Conservation (phyloP, 2,113 vertebrate genomes). For the Meleagris gallopavo region DNA sequence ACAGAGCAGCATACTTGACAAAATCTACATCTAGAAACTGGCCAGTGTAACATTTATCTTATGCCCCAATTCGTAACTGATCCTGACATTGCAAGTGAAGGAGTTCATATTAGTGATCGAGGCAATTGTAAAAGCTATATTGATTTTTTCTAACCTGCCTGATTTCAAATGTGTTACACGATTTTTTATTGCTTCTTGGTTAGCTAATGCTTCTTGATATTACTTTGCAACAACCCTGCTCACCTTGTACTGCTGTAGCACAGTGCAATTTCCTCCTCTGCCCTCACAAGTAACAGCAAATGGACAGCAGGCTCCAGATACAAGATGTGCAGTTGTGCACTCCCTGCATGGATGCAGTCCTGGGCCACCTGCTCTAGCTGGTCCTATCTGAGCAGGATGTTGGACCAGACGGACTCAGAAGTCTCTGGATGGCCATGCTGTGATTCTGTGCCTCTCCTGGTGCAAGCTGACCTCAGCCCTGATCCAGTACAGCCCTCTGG, state of each 20-base stretch:
- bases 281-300: rapidly evolving
- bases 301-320: background rate
- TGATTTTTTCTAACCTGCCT: background rate
- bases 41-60: background rate
- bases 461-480: background rate
- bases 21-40: background rate
- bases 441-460: background rate
- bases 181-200: background rate
- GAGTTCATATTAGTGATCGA: background rate
- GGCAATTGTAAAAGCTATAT: background rate
- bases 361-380: background rate
- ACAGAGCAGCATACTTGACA: background rate
- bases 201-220: background rate
- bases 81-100: background rate
- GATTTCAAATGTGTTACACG: background rate
- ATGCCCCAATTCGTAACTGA: background rate
- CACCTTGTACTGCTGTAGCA: background rate
- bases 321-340: background rate
- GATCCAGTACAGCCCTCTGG: background rate
- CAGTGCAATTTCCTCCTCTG: background rate
- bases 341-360: background rate
- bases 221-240: background rate
- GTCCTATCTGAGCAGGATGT: background rate
- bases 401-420: background rate
- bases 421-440: background rate